A percentile compares a stretch with the other conserved stretches of the same genome.
These are phyloP conservation scores for Sciaenops ocellatus DNA, from an alignment of 2,797 vertebrate species.

Conservation along the genomic window DNA sequence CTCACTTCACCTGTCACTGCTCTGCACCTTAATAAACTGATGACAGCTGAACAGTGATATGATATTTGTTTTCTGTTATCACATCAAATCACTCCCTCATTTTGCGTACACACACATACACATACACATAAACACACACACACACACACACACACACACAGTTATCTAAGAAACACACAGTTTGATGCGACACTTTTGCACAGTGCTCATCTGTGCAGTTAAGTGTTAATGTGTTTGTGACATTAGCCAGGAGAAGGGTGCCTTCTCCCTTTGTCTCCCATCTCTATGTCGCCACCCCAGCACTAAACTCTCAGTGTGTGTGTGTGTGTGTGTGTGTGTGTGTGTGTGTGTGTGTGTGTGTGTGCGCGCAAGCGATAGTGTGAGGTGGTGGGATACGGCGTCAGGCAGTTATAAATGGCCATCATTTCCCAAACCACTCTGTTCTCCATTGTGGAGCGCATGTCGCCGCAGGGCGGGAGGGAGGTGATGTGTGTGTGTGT, in stretches of 20 bases:
- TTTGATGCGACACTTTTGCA: constrained; percentile 88
- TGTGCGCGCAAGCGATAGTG: constrained; percentile 5
- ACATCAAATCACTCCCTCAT: constrained; percentile 45
- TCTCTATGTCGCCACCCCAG: constrained; percentile 25
- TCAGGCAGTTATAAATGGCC: constrained; percentile 90
- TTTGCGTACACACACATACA: background rate
- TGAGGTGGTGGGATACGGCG: constrained; percentile 64
- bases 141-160: constrained; percentile 13
- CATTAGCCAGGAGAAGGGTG: constrained; percentile 86
- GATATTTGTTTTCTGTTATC: constrained; percentile 24
- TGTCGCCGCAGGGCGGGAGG: constrained; percentile 74
- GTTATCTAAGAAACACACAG: constrained; percentile 47
- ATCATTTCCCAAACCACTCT: constrained; percentile 88
- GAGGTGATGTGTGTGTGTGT: constrained; percentile 75
- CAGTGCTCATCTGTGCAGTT: constrained; percentile 92
- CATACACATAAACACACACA: background rate
- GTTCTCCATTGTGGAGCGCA: constrained; percentile 86
- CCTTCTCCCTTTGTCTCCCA: constrained; percentile 59
- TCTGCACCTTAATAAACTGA: constrained; percentile 13
- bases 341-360: constrained; percentile 40
- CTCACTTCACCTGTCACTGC: constrained; percentile 5
- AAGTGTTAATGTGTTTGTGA: constrained; percentile 93
- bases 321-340: constrained; percentile 37
- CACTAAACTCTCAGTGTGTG: constrained; percentile 36
- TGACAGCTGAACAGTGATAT: constrained; percentile 8